A percentile compares a stretch with the other conserved stretches of the same genome.
These are phyloP conservation scores for Scaptodrosophila lebanonensis DNA, from an alignment of 1,140 invertebrate species.

Conservation along the genomic window DNA sequence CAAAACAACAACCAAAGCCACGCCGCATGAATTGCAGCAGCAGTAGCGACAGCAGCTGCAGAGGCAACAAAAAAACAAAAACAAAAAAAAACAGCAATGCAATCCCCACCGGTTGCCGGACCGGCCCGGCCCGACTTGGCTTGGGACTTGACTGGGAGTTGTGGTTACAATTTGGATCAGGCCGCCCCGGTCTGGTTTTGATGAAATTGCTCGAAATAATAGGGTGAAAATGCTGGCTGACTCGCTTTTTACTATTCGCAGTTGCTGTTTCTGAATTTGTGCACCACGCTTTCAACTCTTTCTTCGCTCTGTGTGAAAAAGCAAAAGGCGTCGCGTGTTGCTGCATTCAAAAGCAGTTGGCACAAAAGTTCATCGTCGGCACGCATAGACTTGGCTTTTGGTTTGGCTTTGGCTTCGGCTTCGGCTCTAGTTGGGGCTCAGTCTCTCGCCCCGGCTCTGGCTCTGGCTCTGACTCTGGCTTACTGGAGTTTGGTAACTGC, in stretches of 20 bases:
- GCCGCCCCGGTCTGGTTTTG: slow-evolving; percentile 61
- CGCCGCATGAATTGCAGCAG: too few relatives aligned
- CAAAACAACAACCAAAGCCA: too few relatives aligned
- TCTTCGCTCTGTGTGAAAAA: slow-evolving; percentile 59
- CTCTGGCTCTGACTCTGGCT: too few relatives aligned
- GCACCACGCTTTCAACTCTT: slow-evolving; percentile 60
- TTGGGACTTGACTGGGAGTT: slow-evolving; percentile 6
- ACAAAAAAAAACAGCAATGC: slow-evolving; percentile 35
- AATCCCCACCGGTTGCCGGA: too few relatives aligned
- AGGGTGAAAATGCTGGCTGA: slow-evolving; percentile 62
- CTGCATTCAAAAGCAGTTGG: slow-evolving; percentile 48
- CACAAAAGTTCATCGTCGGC: slow-evolving; percentile 53
- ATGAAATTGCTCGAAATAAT: slow-evolving; percentile 74
- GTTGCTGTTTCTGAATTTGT: slow-evolving; percentile 16
- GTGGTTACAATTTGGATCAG: slow-evolving; percentile 67
- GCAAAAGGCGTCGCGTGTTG: slow-evolving; percentile 51
- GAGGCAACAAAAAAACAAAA: slow-evolving; percentile 29
- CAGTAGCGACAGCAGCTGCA: too few relatives aligned
- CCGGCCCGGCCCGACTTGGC: too few relatives aligned
- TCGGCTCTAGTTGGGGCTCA: too few relatives aligned
- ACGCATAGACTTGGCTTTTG: slow-evolving; percentile 24
- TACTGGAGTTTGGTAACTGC: slow-evolving; percentile 39
- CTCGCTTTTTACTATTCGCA: slow-evolving; percentile 5
- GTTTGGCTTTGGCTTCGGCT: too few relatives aligned
- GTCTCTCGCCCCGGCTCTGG: too few relatives aligned